Evolutionary conservation across 2,888 invertebrate species (phyloP), one percentile per base, ranked within the genome.

Genomic region (Nematopogon swammerdamellus): DNA sequence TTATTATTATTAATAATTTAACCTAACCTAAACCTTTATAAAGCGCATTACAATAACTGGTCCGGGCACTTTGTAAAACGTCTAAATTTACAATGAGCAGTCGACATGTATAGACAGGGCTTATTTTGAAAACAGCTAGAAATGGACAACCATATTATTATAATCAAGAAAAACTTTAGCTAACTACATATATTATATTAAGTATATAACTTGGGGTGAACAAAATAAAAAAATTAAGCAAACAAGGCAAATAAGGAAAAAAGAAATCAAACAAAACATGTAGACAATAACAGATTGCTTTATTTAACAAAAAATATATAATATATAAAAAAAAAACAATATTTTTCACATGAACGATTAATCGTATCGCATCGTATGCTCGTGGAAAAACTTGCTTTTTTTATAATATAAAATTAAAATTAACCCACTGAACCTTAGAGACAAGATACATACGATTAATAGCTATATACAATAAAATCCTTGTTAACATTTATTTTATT

Each of bases 291-390:
- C 79, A 76, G 72, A 72, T 76, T 77, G 75, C 74, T 79, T 79
- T 79, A 79, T 79, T 77, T 77, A 79, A 79, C 79, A 79, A 79
- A 77, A 77, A 77, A 77, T 76, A 77, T 76, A 77, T 75, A 75
- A 74, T 74, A 76, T 77, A 75, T 72, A 73, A 60, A 66, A 49
- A n/a, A 49, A 68, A 77, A 76, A 76, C 73, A 70, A 70, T 56
- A 64, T 67, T 72, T 72, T 72, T 63, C 72, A 75, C 72, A 66
- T 69, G 67, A 68, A 64, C 62, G 60, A 53, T 57, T 59, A 62
- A 64, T 53, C 46, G 30, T 50, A 52, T 18, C 52, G 58, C 64
- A 62, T 51, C 56, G 53, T 62, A 60, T 58, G 57, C 67, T 65
- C 63, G 58, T 68, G 70, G 70, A 67, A 74, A 76, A 75, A 72